A percentile compares a stretch with the other conserved stretches of the same genome.
These are phyloP conservation scores for human DNA, from an alignment of 2,113 vertebrate genomes.

Conservation along the genomic window DNA sequence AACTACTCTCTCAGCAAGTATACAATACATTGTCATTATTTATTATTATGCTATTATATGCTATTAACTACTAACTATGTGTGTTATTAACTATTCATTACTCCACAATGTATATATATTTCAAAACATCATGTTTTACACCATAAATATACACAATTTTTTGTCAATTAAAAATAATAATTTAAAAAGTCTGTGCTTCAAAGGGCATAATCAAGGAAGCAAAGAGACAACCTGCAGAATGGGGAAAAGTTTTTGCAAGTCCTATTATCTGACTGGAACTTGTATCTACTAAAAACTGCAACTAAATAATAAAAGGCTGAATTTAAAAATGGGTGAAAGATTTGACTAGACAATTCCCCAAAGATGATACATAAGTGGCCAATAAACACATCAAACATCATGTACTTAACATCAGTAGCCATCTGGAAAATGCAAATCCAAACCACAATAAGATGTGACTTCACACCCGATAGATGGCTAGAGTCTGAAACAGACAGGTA, in stretches of 20 bases:
- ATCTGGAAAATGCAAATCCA: too few species aligned
- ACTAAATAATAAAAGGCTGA: not conserved
- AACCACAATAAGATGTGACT: too few species aligned
- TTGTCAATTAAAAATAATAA: not conserved
- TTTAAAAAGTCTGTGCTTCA: not conserved
- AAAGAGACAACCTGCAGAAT: not conserved
- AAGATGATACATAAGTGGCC: too few species aligned
- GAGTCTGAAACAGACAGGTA: not conserved
- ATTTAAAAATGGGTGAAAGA: not conserved
- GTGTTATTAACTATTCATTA: too few species aligned
- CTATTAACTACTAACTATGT: too few species aligned
- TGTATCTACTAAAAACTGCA: not conserved
- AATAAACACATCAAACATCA: too few species aligned
- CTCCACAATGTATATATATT: not conserved
- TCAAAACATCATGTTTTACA: not conserved
- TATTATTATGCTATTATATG: too few species aligned
- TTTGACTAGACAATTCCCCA: too few species aligned
- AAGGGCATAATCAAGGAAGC: not conserved
- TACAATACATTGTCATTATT: too few species aligned
- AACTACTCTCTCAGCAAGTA: too few species aligned
- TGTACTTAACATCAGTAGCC: too few species aligned
- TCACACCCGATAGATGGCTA: too few species aligned
- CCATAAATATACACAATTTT: not conserved
- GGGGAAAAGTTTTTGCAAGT: not conserved
- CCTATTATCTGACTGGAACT: not conserved